A percentile compares a stretch with the other conserved stretches of the same genome.
phyloP scores from a whole-genome alignment of 2,888 invertebrate genomes.

The Antheraea assamensis region DNA sequence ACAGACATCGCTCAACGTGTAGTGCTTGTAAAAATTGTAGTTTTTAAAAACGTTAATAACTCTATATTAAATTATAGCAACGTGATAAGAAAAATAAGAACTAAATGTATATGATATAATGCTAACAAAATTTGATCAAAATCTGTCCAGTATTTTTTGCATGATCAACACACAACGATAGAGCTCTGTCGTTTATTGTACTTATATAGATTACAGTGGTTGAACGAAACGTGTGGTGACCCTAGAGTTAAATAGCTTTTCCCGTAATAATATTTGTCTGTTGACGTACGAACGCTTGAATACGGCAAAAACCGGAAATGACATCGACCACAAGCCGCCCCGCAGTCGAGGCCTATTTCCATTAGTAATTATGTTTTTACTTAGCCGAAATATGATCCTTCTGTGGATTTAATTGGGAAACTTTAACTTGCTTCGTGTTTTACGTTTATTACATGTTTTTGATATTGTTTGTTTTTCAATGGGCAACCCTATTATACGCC shows the following conservation, averaged over 20 bases:
- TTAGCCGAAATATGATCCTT: conserved; percentile 19
- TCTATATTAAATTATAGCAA: no score
- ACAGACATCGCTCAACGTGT: no score
- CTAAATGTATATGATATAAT: no score
- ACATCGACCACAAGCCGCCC: conserved; percentile 41
- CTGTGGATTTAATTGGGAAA: conserved; percentile 14
- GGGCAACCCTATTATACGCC: neutral
- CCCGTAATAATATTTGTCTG: conserved; percentile 42
- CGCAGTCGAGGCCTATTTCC: conserved; percentile 37
- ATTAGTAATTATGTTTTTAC: conserved; percentile 60
- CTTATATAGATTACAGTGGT: neutral
- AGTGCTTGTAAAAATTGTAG: no score
- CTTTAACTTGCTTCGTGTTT: conserved; percentile 10
- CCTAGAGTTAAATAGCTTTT: conserved; percentile 23
- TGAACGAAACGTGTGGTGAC: neutral
- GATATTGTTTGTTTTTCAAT: neutral
- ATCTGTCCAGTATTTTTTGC: no score
- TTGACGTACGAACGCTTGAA: conserved; percentile 22
- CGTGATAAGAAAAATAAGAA: no score
- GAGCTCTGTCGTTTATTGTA: neutral
- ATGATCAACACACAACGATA: no score
- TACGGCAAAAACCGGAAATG: conserved; percentile 52
- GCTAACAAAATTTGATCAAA: no score
- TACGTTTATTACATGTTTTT: neutral
- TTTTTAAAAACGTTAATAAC: no score